Conservation (phyloP, 2,888 invertebrate species). For the Eupithecia abbreviata region DNA sequence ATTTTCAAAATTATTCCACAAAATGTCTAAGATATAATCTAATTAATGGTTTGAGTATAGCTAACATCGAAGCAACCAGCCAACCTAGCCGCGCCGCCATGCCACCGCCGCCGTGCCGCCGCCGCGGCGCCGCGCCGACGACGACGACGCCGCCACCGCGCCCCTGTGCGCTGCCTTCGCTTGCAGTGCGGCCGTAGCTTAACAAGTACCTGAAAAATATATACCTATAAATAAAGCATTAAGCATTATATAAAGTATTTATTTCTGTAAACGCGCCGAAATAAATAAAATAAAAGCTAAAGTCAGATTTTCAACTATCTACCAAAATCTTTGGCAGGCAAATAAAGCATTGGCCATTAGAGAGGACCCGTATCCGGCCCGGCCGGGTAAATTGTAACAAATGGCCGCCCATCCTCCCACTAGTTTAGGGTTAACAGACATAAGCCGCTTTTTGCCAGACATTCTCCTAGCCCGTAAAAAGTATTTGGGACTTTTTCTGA, state of each 20-base stretch:
- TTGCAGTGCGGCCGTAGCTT: too few relatives aligned
- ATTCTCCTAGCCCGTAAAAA: slow-evolving; percentile 11
- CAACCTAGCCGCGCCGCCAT: too few relatives aligned
- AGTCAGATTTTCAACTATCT: slow-evolving; percentile 38
- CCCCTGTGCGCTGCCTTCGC: too few relatives aligned
- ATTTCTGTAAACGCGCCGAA: not conserved
- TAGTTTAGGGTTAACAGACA: slow-evolving; percentile 41
- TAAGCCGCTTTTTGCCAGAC: slow-evolving; percentile 40
- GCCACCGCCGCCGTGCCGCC: too few relatives aligned
- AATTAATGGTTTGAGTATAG: too few relatives aligned
- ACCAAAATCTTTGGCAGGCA: slow-evolving; percentile 58
- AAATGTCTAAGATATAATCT: too few relatives aligned
- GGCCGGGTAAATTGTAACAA: slow-evolving; percentile 61
- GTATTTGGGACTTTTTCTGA: not conserved
- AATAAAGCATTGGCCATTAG: slow-evolving; percentile 64
- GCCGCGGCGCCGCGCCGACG: too few relatives aligned
- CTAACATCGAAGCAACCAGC: not conserved
- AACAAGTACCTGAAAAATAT: too few relatives aligned
- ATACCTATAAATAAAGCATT: too few relatives aligned
- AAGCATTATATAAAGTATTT: not conserved
- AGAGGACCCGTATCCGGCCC: slow-evolving; percentile 60
- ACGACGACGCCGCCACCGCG: too few relatives aligned
- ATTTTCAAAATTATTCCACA: too few relatives aligned
- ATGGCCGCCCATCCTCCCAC: slow-evolving; percentile 49
- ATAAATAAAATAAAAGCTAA: slow-evolving; percentile 24